Evolutionary conservation across 2,888 invertebrate species (phyloP).

Genomic region (Galeruca laticollis): DNA sequence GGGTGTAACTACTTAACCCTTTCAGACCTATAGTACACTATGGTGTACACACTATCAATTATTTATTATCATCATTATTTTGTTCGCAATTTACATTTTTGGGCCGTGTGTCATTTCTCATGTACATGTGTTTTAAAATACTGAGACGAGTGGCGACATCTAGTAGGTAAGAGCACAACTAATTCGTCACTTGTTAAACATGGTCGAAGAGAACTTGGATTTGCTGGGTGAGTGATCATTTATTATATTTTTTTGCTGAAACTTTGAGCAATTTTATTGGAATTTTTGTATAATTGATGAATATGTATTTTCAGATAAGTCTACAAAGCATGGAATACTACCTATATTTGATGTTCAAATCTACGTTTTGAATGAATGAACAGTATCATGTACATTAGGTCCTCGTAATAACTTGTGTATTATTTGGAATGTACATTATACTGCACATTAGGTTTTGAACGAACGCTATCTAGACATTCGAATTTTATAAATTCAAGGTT

Average conservation of each 20-base stretch:
- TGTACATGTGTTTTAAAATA: no score
- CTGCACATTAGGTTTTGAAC: neutral
- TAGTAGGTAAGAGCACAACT: neutral
- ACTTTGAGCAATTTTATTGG: no score
- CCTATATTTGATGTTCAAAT: neutral
- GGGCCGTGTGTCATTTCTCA: no score
- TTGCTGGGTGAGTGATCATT: neutral
- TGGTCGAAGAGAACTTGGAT: neutral
- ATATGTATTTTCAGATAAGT: neutral
- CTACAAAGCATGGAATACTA: slow-evolving; percentile 1
- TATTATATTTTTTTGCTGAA: neutral
- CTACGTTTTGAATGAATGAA: neutral
- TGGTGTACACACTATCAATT: no score
- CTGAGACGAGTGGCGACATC: no score
- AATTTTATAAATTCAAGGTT: neutral
- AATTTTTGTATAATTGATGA: neutral
- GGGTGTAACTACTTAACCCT: no score
- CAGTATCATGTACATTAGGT: neutral
- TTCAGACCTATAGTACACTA: no score
- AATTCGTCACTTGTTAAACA: no score
- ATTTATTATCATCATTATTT: neutral
- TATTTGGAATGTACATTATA: no score
- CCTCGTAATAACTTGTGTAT: slow-evolving; percentile 1
- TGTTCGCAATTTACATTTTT: neutral
- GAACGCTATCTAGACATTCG: neutral